These are phyloP conservation scores for Heliconius aoede DNA, from an alignment of 2,888 invertebrate species.

Conservation along the genomic window DNA sequence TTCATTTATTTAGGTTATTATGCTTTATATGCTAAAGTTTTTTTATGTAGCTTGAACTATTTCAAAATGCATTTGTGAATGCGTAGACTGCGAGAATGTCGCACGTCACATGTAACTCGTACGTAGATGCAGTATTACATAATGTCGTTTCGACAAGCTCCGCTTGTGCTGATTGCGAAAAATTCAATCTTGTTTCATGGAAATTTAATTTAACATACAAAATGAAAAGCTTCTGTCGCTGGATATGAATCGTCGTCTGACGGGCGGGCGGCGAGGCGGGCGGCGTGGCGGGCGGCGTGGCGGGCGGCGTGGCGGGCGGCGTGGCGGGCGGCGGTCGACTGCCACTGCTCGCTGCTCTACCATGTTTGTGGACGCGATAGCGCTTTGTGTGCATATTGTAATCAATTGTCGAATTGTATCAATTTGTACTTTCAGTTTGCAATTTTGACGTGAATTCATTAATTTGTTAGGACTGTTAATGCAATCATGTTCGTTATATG, in stretches of 20 bases:
- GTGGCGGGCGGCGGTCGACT: constrained; percentile 5
- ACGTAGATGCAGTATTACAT: constrained; percentile 52
- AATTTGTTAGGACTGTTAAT: constrained; percentile 67
- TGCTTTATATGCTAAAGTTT: not conserved
- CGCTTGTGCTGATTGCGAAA: constrained; percentile 80
- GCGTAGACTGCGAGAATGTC: constrained; percentile 7
- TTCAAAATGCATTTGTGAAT: constrained; percentile 14
- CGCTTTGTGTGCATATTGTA: constrained; percentile 81
- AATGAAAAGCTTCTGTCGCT: constrained; percentile 79
- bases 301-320: not conserved
- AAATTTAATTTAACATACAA: constrained; percentile 84
- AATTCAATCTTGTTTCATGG: constrained; percentile 84
- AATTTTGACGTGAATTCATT: constrained; percentile 78
- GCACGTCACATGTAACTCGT: constrained; percentile 30
- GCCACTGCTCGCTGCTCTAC: constrained; percentile 44
- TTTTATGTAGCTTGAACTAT: not conserved
- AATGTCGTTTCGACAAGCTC: constrained; percentile 64
- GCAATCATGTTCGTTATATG: constrained; percentile 53
- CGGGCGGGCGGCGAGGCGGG: constrained; percentile 40
- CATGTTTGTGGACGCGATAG: constrained; percentile 77
- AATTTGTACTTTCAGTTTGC: constrained; percentile 78
- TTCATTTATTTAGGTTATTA: not conserved
- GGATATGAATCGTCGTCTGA: constrained; percentile 79
- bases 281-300: constrained; percentile 2
- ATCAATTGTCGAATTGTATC: constrained; percentile 80